phyloP scores from a whole-genome alignment of 2,888 invertebrate genomes.

The Archips crataeganus region DNA sequence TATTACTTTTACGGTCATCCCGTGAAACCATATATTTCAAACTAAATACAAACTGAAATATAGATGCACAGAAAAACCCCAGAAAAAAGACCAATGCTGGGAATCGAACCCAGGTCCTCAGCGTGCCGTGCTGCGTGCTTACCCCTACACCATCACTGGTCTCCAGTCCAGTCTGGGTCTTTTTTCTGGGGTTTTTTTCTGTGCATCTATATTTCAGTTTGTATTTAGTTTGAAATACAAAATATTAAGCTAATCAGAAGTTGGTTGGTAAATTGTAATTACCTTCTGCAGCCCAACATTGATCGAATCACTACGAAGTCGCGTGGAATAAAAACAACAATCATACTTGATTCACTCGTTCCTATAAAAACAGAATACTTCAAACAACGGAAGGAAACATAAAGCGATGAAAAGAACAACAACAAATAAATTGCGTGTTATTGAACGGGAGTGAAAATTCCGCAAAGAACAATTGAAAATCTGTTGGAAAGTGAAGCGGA shows the following conservation, averaged over 20 bases:
- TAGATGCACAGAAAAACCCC: too few species aligned
- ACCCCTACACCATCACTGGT: too few species aligned
- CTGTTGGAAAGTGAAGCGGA: conserved; percentile 59
- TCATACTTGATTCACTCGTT: conserved; percentile 25
- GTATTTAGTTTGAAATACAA: too few species aligned
- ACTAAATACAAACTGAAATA: too few species aligned
- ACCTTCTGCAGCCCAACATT: not conserved
- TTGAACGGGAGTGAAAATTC: conserved; percentile 57
- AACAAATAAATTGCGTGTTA: conserved; percentile 50
- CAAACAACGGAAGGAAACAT: conserved; percentile 38
- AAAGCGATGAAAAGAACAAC: conserved; percentile 45
- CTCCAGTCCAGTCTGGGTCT: too few species aligned
- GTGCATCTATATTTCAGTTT: too few species aligned
- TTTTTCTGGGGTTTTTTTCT: too few species aligned
- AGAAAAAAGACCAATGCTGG: too few species aligned
- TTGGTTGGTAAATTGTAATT: not conserved
- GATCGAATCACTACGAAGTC: conserved; percentile 1
- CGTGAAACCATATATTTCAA: too few species aligned
- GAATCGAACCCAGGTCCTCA: too few species aligned
- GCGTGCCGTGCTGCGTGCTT: too few species aligned
- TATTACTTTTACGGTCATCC: too few species aligned
- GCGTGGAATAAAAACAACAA: conserved; percentile 27
- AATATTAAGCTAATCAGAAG: not conserved
- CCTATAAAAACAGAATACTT: conserved; percentile 35
- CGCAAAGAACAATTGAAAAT: conserved; percentile 61